Percentiles rank a stretch among this genome's conserved stretches.
Evolutionary conservation across 2,113 vertebrate species (phyloP).

Genomic region (Oenanthe oenanthe): DNA sequence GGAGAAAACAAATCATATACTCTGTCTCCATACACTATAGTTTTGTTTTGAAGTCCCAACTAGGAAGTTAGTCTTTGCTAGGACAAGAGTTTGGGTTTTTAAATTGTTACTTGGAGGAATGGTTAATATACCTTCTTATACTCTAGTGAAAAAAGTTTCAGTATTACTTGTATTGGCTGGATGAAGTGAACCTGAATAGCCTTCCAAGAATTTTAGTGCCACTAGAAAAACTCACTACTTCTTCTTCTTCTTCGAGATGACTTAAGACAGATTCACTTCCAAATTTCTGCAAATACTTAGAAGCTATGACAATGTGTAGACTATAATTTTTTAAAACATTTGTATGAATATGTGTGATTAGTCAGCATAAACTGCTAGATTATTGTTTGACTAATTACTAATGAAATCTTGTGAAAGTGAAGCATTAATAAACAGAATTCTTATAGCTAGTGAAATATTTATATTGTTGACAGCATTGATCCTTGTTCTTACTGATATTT

Average conservation of each 20-base stretch:
- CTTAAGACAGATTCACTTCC: not conserved
- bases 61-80: not conserved
- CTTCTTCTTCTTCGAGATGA: not conserved
- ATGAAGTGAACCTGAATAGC: not conserved
- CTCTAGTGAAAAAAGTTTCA: not conserved
- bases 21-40: fast-evolving
- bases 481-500: not conserved
- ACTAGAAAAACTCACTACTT: not conserved
- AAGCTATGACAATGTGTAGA: not conserved
- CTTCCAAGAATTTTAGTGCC: not conserved
- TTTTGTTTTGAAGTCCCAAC: not conserved
- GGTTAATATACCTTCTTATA: too few relatives aligned
- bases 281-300: not conserved
- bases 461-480: not conserved
- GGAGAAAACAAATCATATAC: not conserved
- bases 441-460: not conserved
- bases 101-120: not conserved
- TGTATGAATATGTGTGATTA: not conserved
- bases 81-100: not conserved
- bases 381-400: not conserved
- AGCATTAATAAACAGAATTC: not conserved
- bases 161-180: not conserved
- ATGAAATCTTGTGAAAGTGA: not conserved
- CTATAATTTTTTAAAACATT: not conserved
- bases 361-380: not conserved